Conservation (phyloP, 2,113 vertebrate genomes). For the Triplophysa tibetana region DNA sequence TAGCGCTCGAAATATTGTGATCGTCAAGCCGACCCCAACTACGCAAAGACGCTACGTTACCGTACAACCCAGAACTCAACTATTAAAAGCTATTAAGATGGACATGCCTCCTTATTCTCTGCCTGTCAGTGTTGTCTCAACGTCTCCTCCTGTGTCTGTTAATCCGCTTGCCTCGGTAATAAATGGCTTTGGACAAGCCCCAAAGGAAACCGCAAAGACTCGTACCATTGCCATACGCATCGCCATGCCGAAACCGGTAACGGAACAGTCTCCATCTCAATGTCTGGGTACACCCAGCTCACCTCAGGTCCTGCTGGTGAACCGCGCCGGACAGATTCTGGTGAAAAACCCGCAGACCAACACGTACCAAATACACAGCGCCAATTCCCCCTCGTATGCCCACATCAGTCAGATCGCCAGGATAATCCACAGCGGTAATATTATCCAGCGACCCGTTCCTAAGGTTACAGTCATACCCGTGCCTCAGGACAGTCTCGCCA, state of each 20-base stretch:
- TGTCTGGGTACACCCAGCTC: constrained; percentile 22
- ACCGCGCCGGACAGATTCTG: constrained; percentile 83
- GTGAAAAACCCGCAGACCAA: constrained; percentile 76
- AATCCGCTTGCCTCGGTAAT: constrained; percentile 57
- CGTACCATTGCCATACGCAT: constrained; percentile 66
- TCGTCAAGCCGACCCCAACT: background rate
- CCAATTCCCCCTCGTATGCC: constrained; percentile 66
- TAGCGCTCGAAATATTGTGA: constrained; percentile 27
- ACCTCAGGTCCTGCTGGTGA: constrained; percentile 82
- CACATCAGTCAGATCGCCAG: constrained; percentile 75
- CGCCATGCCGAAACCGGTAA: constrained; percentile 48
- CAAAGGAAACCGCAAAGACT: constrained; percentile 47
- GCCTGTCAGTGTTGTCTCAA: background rate
- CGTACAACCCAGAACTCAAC: constrained; percentile 42
- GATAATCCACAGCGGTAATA: constrained; percentile 67
- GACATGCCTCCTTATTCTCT: background rate
- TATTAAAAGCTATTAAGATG: constrained; percentile 48
- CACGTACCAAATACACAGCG: constrained; percentile 64
- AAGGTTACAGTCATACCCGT: constrained; percentile 58
- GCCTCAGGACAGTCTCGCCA: constrained; percentile 18
- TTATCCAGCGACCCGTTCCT: constrained; percentile 60
- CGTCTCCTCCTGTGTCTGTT: constrained; percentile 39
- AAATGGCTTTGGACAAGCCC: constrained; percentile 64
- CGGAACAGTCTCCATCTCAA: constrained; percentile 24
- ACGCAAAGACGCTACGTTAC: constrained; percentile 20